Evolutionary conservation across 2,888 invertebrate species (phyloP).

Genomic region (Sphaerophoria rueppellii): DNA sequence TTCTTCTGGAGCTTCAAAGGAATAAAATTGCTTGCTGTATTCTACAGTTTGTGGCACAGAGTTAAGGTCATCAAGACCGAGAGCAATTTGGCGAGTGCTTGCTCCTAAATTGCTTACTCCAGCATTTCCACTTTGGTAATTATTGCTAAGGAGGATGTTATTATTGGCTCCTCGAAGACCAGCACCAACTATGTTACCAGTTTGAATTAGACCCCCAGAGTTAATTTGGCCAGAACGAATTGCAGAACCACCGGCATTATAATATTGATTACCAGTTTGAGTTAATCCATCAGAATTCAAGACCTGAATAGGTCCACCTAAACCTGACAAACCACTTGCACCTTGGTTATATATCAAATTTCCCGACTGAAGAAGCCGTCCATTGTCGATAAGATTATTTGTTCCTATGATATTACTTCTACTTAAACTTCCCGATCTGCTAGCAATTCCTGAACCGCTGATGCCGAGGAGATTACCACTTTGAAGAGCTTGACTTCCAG

Average conservation of each 20-base stretch:
- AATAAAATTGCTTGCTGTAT: constrained; percentile 77
- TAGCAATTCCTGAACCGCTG: background rate
- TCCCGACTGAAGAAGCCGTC: background rate
- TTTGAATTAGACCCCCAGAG: background rate
- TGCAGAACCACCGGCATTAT: constrained; percentile 10
- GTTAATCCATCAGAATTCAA: background rate
- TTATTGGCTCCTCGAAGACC: background rate
- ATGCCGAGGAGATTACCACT: background rate
- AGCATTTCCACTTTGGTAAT: constrained; percentile 2
- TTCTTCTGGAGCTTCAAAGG: constrained; percentile 77
- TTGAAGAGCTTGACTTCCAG: background rate
- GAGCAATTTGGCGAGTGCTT: background rate
- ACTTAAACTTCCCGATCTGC: background rate
- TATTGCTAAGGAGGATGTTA: background rate
- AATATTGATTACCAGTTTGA: background rate
- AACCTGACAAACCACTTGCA: background rate
- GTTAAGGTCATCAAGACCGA: constrained; percentile 48
- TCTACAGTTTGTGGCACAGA: constrained; percentile 74
- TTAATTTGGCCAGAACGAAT: background rate
- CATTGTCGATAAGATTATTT: background rate
- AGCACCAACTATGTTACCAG: background rate
- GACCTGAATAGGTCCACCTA: background rate
- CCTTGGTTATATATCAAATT: background rate
- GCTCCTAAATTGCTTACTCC: background rate
- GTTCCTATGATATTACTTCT: background rate